These are phyloP conservation scores for Chaetogeoica ovagalla DNA, from an alignment of 2,888 invertebrate genomes.

Conservation along the genomic window DNA sequence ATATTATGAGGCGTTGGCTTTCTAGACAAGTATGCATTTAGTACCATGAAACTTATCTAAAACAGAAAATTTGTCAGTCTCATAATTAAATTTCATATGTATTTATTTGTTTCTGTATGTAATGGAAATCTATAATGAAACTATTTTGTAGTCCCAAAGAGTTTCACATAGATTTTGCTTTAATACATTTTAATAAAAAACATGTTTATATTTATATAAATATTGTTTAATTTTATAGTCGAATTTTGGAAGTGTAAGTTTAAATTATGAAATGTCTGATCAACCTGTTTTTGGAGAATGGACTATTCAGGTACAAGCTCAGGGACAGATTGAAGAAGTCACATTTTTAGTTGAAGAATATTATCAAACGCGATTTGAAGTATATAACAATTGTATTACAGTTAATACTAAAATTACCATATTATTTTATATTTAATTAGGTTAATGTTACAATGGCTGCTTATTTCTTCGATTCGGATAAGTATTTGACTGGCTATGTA, in stretches of 20 bases:
- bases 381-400: slow-evolving; percentile 57
- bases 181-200: too few species aligned
- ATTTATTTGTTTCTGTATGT: slow-evolving; percentile 3
- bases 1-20: slow-evolving; percentile 89
- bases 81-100: background rate
- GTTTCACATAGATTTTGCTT: too few species aligned
- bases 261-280: slow-evolving; percentile 86
- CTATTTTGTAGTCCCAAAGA: too few species aligned
- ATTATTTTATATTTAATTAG: slow-evolving; percentile 59
- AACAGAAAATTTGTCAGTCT: background rate
- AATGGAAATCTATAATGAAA: too few species aligned
- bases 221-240: slow-evolving; percentile 63
- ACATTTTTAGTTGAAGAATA: slow-evolving; percentile 90
- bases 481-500: slow-evolving; percentile 79
- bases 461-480: slow-evolving; percentile 86
- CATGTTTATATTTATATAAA: too few species aligned
- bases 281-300: slow-evolving; percentile 92
- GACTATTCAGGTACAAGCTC: slow-evolving; percentile 82
- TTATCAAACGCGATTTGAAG: slow-evolving; percentile 91
- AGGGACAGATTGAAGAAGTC: slow-evolving; percentile 84
- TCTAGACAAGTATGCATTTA: slow-evolving; percentile 71
- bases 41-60: background rate
- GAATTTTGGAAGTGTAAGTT: slow-evolving; percentile 89
- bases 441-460: slow-evolving; percentile 95
- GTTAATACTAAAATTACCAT: slow-evolving; percentile 11